These are phyloP conservation scores for Probaryconus sp. DNA, from an alignment of 1,140 invertebrate genomes.

Conservation along the genomic window DNA sequence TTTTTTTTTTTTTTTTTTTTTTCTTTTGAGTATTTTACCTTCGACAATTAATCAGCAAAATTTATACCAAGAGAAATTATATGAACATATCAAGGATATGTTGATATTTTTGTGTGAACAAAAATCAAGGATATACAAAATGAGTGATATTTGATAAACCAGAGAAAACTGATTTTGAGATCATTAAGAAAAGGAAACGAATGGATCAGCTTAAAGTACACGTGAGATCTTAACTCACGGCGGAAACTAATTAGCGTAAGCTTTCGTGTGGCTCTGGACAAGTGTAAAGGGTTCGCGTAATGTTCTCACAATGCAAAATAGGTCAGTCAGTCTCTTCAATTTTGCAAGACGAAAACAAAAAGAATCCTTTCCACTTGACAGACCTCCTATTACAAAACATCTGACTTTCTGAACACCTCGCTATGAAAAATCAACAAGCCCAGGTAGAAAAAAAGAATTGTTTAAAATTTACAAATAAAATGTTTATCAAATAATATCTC, in stretches of 20 bases:
- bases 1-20: no score
- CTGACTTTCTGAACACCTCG: no score
- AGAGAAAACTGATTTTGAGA: conserved; percentile 44
- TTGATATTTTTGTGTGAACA: no score
- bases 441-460: no score
- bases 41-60: no score
- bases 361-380: neutral
- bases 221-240: conserved; percentile 40
- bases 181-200: conserved; percentile 54
- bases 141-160: conserved; percentile 36
- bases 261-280: conserved; percentile 59
- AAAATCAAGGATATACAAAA: conserved; percentile 14
- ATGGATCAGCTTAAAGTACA: conserved; percentile 28
- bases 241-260: conserved; percentile 58
- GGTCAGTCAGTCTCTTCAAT: conserved; percentile 49
- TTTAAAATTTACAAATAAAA: no score
- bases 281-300: conserved; percentile 50
- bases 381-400: conserved; percentile 8
- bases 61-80: no score
- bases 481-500: no score
- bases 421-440: no score
- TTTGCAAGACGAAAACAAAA: conserved; percentile 18
- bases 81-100: no score
- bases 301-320: conserved; percentile 59
- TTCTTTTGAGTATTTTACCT: no score